Base-by-base conservation (phyloP, 2,888 invertebrate species). In the Sphecodes monilicornis region DNA sequence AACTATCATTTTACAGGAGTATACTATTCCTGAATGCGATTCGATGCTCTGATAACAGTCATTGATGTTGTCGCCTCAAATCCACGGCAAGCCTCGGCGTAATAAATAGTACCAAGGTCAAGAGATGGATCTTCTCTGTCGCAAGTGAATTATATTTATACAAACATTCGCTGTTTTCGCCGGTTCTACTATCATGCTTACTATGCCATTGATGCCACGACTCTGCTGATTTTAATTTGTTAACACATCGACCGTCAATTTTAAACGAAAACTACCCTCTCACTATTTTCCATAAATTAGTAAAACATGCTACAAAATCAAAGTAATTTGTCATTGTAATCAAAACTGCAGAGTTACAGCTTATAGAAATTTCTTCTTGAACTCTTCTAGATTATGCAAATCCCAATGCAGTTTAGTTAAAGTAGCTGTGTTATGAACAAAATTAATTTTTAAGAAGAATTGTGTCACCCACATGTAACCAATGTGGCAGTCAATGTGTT, bases 81-180 rank as follows among this genome's bases (percentile, higher is more conserved):
- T 64, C 64, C 50, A 36, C 36, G 39, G 18, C 18, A 29, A 36
- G 43, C 18, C n/a, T 41, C n/a, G 26, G 13, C 54, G 46, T 66
- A 26, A 39, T 66, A 76, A 74, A 70, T 74, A 60, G 22, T 11
- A 57, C 39, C 70, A 78, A 84, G 82, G 81, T 71, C 82, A n/a
- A n/a, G 70, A 41, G 26, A n/a, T 16, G 18, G 73, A 36, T 64
- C 16, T 36, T 36, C 41, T 32, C 72, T 50, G 46, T 60, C 32
- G 50, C 54, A 5, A 73, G 50, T 66, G 32, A 43, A n/a, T 36
- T n/a, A 50, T 29, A 41, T 54, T 32, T 46, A 75, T n/a, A 82
- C 41, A 78, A 78, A 78, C 54, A 78, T 46, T 11, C 3, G 4
- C 18, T 16, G 70, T 29, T 64, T 69, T 74, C 73, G 4, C 10